Evolutionary conservation across 2,888 invertebrate genomes (phyloP).

Genomic region (Cheilosia scutellata): DNA sequence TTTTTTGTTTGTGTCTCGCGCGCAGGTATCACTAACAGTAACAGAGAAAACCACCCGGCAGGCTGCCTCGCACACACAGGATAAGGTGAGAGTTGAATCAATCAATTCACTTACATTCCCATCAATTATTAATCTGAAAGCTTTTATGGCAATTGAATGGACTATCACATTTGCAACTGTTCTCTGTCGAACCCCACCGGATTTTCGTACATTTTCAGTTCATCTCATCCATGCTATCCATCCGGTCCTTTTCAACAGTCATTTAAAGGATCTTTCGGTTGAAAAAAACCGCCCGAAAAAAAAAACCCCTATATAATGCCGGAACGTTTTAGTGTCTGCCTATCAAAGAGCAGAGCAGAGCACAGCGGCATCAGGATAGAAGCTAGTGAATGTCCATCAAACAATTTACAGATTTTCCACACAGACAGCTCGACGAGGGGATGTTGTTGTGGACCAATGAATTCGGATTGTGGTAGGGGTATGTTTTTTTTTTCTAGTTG

Average conservation of each 20-base stretch:
- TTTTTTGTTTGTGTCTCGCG: slow-evolving; percentile 34
- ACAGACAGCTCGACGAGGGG: slow-evolving; percentile 62
- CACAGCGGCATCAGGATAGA: not conserved
- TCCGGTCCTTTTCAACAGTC: slow-evolving; percentile 52
- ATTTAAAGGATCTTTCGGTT: slow-evolving; percentile 39
- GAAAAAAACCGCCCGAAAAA: slow-evolving; percentile 18
- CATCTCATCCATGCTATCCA: slow-evolving; percentile 38
- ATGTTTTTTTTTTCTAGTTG: slow-evolving; percentile 2
- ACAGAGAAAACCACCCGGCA: slow-evolving; percentile 19
- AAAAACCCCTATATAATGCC: slow-evolving; percentile 34
- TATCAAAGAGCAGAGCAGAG: slow-evolving; percentile 57
- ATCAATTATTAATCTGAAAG: slow-evolving; percentile 81
- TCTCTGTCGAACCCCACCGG: slow-evolving; percentile 54
- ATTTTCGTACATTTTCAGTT: slow-evolving; percentile 48
- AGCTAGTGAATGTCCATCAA: slow-evolving; percentile 67
- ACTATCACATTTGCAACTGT: slow-evolving; percentile 71
- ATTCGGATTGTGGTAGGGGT: slow-evolving; percentile 52
- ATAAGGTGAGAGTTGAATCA: slow-evolving; percentile 78
- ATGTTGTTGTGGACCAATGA: slow-evolving; percentile 59
- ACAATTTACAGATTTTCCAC: slow-evolving; percentile 71
- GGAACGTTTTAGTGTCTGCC: slow-evolving; percentile 59
- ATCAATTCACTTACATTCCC: slow-evolving; percentile 82
- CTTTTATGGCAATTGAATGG: slow-evolving; percentile 75
- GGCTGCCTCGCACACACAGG: slow-evolving; percentile 14
- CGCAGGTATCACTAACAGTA: not conserved